Evolutionary conservation across 2,888 invertebrate species (phyloP).

Genomic region (Coleophora deauratella): DNA sequence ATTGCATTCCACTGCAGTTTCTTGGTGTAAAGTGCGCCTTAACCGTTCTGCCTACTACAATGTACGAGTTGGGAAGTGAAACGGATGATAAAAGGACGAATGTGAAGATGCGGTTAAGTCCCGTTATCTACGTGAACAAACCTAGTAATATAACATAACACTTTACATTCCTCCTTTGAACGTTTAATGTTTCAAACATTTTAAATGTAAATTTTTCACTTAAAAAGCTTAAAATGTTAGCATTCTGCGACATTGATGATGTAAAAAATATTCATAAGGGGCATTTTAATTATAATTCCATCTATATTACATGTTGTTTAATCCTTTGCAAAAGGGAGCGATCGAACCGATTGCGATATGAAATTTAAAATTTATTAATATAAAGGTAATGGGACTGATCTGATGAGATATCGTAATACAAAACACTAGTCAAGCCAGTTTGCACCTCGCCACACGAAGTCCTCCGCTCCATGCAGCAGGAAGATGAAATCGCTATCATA

Average conservation of each 20-base stretch:
- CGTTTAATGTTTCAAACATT: slow-evolving; percentile 9
- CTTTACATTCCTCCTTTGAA: slow-evolving; percentile 1
- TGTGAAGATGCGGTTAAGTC: too few relatives aligned
- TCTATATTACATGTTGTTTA: slow-evolving; percentile 37
- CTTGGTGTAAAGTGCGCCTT: too few relatives aligned
- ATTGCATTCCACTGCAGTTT: too few relatives aligned
- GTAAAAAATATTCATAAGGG: slow-evolving; percentile 38
- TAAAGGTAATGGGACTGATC: slow-evolving; percentile 26
- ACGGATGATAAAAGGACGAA: too few relatives aligned
- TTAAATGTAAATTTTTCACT: slow-evolving; percentile 14
- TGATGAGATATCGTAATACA: slow-evolving; percentile 23
- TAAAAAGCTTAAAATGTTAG: slow-evolving; percentile 15
- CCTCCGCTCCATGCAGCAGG: too few relatives aligned
- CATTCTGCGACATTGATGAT: slow-evolving; percentile 24
- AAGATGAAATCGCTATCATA: background rate
- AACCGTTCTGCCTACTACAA: too few relatives aligned
- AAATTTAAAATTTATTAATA: slow-evolving; percentile 32
- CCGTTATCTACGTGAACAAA: background rate
- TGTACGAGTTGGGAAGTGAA: too few relatives aligned
- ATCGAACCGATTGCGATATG: slow-evolving; percentile 26
- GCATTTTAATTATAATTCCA: slow-evolving; percentile 56
- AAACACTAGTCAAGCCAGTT: slow-evolving; percentile 8
- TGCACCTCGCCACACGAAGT: background rate
- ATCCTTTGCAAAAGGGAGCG: slow-evolving; percentile 35
- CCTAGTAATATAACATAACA: slow-evolving; percentile 10